Conservation (phyloP, 23 tunicate species). For the Halocynthia roretzi region DNA sequence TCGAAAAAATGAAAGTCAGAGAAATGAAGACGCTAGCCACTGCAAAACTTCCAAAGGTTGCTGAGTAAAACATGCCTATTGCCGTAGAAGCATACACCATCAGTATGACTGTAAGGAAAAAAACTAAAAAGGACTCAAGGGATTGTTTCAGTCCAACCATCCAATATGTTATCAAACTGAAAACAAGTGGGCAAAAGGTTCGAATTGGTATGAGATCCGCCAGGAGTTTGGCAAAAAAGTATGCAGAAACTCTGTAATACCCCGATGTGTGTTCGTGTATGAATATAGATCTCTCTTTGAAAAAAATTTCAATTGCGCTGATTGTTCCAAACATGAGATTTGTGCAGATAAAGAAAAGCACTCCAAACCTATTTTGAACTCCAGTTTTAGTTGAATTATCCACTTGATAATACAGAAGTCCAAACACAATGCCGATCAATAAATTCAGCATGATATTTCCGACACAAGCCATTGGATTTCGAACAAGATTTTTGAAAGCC, state of each 20-base stretch:
- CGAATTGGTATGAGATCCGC: constrained; percentile 95
- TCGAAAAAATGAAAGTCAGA: constrained; percentile 64
- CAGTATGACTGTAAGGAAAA: constrained; percentile 49
- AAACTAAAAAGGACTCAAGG: constrained; percentile 57
- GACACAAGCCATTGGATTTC: constrained; percentile 72
- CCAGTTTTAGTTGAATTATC: constrained; percentile 66
- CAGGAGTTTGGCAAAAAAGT: constrained; percentile 57
- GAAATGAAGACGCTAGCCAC: constrained; percentile 56
- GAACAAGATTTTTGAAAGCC: constrained; percentile 51
- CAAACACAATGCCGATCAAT: constrained; percentile 70
- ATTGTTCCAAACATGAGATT: constrained; percentile 68
- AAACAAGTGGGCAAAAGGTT: constrained; percentile 69
- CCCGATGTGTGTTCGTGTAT: constrained; percentile 85
- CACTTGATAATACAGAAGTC: constrained; percentile 73
- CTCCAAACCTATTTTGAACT: constrained; percentile 92
- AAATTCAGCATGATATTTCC: constrained; percentile 67
- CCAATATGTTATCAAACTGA: constrained; percentile 88
- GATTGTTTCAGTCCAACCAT: constrained; percentile 90
- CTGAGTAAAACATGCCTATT: constrained; percentile 77
- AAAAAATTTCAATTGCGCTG: constrained; percentile 72
- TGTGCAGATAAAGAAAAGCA: constrained; percentile 80
- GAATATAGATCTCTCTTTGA: constrained; percentile 72
- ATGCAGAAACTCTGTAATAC: constrained; percentile 68
- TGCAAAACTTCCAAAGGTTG: constrained; percentile 42
- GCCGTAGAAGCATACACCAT: constrained; percentile 62